A percentile compares a stretch with the other conserved stretches of the same genome.
Evolutionary conservation across 2,888 invertebrate species (phyloP).

Genomic region (Druceiella hillmani): DNA sequence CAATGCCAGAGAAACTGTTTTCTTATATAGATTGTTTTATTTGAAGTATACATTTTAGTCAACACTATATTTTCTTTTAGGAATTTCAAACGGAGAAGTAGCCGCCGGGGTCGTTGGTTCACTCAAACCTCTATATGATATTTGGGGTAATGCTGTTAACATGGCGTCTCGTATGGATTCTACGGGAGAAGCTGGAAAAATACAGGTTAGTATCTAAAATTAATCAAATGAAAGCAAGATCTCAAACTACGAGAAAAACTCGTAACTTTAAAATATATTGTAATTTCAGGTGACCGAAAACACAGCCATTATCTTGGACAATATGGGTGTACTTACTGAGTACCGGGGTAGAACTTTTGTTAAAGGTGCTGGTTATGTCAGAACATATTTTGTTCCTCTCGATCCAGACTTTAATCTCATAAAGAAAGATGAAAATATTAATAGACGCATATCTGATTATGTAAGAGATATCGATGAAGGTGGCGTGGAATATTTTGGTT

Average conservation of each 20-base stretch:
- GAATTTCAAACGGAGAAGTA: slow-evolving; percentile 85
- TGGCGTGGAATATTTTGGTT: no score
- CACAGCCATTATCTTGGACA: slow-evolving; percentile 62
- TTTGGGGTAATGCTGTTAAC: slow-evolving; percentile 96
- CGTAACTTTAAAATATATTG: no score
- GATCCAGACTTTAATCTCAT: slow-evolving; percentile 55
- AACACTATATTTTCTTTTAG: slow-evolving; percentile 38
- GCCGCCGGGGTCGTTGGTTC: slow-evolving; percentile 94
- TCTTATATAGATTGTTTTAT: slow-evolving; percentile 3
- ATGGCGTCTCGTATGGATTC: slow-evolving; percentile 96
- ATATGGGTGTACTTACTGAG: slow-evolving; percentile 63
- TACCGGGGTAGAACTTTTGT: slow-evolving; percentile 66
- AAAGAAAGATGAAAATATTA: slow-evolving; percentile 37
- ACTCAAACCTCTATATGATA: slow-evolving; percentile 90
- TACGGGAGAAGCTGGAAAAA: slow-evolving; percentile 73
- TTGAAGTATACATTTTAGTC: no score
- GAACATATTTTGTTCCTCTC: slow-evolving; percentile 67
- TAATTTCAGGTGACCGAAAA: slow-evolving; percentile 58
- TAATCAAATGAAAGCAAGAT: background rate
- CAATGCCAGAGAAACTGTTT: slow-evolving; percentile 5
- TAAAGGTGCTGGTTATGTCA: slow-evolving; percentile 64
- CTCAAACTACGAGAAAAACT: background rate
- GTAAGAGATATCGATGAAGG: no score
- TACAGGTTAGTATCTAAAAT: slow-evolving; percentile 52
- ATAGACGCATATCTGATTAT: no score